Evolutionary conservation across 2,113 vertebrate genomes (phyloP), one percentile per base, ranked within the genome.

Genomic region (Boleophthalmus pectinirostris): DNA sequence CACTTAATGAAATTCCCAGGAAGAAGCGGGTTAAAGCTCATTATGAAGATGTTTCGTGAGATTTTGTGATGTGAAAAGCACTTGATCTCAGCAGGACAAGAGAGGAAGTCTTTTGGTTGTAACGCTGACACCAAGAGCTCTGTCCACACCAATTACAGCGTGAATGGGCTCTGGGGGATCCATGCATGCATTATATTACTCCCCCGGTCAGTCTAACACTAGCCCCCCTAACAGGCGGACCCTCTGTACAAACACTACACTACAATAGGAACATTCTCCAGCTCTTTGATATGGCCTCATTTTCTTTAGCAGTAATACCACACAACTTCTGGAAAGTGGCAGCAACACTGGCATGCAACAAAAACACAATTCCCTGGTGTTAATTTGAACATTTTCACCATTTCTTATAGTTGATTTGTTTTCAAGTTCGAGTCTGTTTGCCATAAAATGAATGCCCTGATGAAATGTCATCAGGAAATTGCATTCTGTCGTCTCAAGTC

Each of bases 131-230:
- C 86, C 60, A 0, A 83, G 75, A 38, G 70, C 89, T 92, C 92
- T 85, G 90, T 92, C 88, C 85, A 87, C 90, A 91, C 91, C 90
- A 91, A 88, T 93, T 92, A 91, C 84, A 83, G 61, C 83, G 73
- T 90, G 90, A 92, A 92, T 85, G 82, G 90, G 73, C 92, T 89
- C 90, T 80, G 72, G 90, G 90, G 89, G 87, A 89, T 87, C 82
- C 76, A 75, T 85, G 90, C 87, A 84, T 88, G 90, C 90, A 89
- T 91, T 91, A 89, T 88, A 92, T 92, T 84, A 89, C 90, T 85
- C 82, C 77, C 88, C 83, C 70, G 82, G 83, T 80, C 80, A 78
- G 84, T 80, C 79, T 86, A 78, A 84, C 77, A 69, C 83, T 69
- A 78, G 73, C 80, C 73, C 86, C 83, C 35, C 74, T 86, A 88